Conservation (phyloP, 2,888 invertebrate species). For the Theodoxus fluviatilis region DNA sequence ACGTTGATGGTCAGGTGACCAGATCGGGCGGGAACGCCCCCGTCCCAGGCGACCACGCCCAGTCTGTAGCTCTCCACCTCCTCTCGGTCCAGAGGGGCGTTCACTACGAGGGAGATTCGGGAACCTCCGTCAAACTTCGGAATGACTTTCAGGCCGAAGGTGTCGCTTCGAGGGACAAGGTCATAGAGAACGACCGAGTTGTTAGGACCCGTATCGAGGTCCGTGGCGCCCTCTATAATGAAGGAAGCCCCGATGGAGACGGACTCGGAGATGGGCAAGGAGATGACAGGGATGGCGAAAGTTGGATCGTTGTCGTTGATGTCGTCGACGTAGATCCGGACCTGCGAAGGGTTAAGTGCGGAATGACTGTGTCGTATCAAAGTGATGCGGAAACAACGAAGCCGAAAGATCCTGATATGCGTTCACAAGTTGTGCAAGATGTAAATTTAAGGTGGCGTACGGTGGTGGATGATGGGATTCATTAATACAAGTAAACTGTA, state of each 20-base stretch:
- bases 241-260: constrained; percentile 40
- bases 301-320: constrained; percentile 58
- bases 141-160: constrained; percentile 43
- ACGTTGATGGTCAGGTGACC: constrained; percentile 46
- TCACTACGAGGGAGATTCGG: constrained; percentile 45
- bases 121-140: constrained; percentile 47
- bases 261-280: constrained; percentile 46
- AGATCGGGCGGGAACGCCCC: constrained; percentile 43
- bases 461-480: too few species aligned
- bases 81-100: constrained; percentile 48
- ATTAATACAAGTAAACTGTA: too few species aligned
- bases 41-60: constrained; percentile 48
- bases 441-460: too few species aligned
- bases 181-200: constrained; percentile 48
- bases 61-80: constrained; percentile 41
- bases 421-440: too few species aligned
- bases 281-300: constrained; percentile 40
- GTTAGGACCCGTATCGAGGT: constrained; percentile 44
- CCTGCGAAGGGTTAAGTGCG: too few species aligned
- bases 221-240: constrained; percentile 45
- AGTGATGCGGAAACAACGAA: too few species aligned
- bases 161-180: constrained; percentile 41
- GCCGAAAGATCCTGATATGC: too few species aligned
- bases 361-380: too few species aligned
- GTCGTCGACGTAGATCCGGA: constrained; percentile 54